phyloP scores from a whole-genome alignment of 2,888 invertebrate genomes.

The Lacanobia oleracea region DNA sequence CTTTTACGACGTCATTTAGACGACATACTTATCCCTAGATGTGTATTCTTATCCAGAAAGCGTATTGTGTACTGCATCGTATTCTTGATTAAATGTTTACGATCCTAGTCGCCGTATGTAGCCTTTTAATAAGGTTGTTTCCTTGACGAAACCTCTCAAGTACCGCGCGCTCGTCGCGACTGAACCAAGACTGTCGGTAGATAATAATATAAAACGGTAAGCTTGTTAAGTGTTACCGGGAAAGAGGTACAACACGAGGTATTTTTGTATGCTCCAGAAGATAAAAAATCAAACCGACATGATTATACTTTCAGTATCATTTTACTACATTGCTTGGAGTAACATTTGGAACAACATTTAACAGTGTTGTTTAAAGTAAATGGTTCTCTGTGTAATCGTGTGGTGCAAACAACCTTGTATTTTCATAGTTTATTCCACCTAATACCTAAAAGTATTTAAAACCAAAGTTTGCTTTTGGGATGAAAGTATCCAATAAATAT shows the following conservation, averaged over 20 bases:
- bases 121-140: conserved; percentile 65
- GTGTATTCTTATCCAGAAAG: conserved; percentile 37
- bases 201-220: conserved; percentile 69
- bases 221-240: conserved; percentile 61
- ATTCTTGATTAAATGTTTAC: conserved; percentile 67
- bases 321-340: conserved; percentile 1
- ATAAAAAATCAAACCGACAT: conserved; percentile 7
- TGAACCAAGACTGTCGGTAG: conserved; percentile 56
- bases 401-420: no score
- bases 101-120: conserved; percentile 58
- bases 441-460: no score
- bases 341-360: background rate
- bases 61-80: conserved; percentile 45
- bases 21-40: conserved; percentile 10
- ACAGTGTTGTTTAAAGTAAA: no score
- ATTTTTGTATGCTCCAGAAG: conserved; percentile 27
- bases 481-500: no score
- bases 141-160: conserved; percentile 65
- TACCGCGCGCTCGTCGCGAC: conserved; percentile 46
- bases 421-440: no score
- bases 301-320: conserved; percentile 6
- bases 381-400: no score
- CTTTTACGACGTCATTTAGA: conserved; percentile 45
- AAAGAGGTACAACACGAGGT: conserved; percentile 47
- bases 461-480: no score